Evolutionary conservation across 64 coral and sea anemone species (phyloP), one percentile per base, ranked within the genome.

Genomic region (Hydrozoanthus tunicans): DNA sequence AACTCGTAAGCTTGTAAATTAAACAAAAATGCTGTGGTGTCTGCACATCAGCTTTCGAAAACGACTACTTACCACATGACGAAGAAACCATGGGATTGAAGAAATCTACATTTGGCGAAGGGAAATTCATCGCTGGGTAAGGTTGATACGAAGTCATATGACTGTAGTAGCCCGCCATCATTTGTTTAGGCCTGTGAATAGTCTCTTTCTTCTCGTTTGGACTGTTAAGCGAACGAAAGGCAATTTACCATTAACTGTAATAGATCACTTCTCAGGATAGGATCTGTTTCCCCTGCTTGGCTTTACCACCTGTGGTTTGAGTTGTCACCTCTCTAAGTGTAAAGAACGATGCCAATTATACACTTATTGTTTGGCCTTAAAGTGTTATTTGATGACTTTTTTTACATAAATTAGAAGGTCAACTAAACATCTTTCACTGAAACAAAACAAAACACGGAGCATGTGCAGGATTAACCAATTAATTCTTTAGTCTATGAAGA

Each of bases 371-470:
- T 88, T 75, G 54, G 69, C 84, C 60, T 88, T 88, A 88, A 88
- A 88, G 84, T 88, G 84, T 88, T 88, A 88, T 88, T 88, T 88
- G 74, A 88, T 88, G 68, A 88, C 70, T 86, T 88, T 74, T 81
- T 88, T 83, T 58, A 88, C 84, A 88, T 88, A 75, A 74, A 62
- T 88, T 88, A 74, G 84, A 88, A 88, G 84, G 69, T 88, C 84
- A 88, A 88, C 73, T 88, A 88, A 88, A 88, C 84, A 88, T 20
- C 6, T 88, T 14, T 70, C 51, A 88, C 43, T 56, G 69, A 59
- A 88, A 74, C 67, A 88, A 70, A 88, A 61, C 84, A 88, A 88
- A 88, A 59, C 67, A 88, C 23, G 59, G 13, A 74, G 57, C 84
- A 55, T 73, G 24, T 73, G 68, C 12, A 59, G 54, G 68, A 23